Base-by-base conservation (phyloP, 2,113 vertebrate species). In the Harpagus bidentatus region DNA sequence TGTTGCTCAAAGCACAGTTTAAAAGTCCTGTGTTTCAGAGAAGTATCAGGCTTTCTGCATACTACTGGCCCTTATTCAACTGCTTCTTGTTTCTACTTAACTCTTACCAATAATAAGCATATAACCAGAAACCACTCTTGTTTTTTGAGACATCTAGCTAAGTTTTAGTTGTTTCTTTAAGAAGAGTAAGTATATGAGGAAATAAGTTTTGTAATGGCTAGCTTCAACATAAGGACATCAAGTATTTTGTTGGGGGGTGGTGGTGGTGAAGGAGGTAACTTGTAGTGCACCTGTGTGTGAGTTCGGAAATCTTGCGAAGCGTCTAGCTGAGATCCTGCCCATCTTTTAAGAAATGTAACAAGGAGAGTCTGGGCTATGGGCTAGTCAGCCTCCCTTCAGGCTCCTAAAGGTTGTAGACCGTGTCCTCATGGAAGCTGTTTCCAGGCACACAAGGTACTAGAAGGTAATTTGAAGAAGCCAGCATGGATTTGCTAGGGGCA, bases 251-350 rank as follows among this genome's bases (percentile, higher is more conserved):
- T 81, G 13, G 25, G 48, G 13, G 48, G 48, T 4, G 29, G 7
- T 8, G 6, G 21, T 20, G 10, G 47, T 8, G 25, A 20, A 40
- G 3, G 4, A 55, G 6, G 14, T 32, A 65, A 58, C 8, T 73
- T 45, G 6, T 42, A 69, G 1, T 23, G 3, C 11, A 58, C 11
- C 2, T 3, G 14, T 3, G 0, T 38, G 16, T 25, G 36, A 36
- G 5, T 56, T 62, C 66, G 36, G 31, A 82, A 79, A 67, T 58
- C 36, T 76, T 92, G 25, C 13, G 3, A 74, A 43, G 16, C 18
- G 22, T 31, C 8, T 22, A 72, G 34, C 34, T 58, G 52, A 43
- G 26, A 61, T 67, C 36, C 31, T 58, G 12, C 21, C 2, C 16
- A 19, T 81, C 28, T 65, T 74, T 38, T 31, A 58, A 52, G 18